phyloP scores from a whole-genome alignment of 2,888 invertebrate genomes.

The Cosmopolites sordidus region DNA sequence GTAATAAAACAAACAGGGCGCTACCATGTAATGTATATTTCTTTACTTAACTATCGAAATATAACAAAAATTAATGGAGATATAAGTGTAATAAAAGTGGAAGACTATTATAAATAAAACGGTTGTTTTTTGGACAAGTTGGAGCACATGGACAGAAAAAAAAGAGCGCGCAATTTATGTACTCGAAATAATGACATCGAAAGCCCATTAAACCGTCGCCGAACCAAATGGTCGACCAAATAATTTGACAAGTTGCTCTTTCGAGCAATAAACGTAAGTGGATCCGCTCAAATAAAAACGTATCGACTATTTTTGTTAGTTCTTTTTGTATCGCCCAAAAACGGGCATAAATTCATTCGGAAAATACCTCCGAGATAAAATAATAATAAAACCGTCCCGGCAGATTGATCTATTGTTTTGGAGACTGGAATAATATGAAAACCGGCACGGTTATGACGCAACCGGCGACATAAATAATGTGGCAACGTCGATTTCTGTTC shows the following conservation, averaged over 20 bases:
- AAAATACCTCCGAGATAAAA: conserved; percentile 14
- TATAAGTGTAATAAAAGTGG: no score
- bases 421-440: not conserved
- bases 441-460: not conserved
- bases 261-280: not conserved
- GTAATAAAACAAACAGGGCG: no score
- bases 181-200: conserved; percentile 2
- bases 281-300: not conserved
- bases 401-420: conserved; percentile 12
- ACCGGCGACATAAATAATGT: not conserved
- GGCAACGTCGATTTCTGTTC: not conserved
- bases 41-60: no score
- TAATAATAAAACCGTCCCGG: conserved; percentile 12
- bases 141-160: no score
- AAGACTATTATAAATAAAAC: no score
- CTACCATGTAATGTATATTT: no score
- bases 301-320: not conserved
- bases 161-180: not conserved
- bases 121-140: no score
- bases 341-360: conserved; percentile 6
- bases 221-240: not conserved
- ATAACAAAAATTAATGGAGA: no score
- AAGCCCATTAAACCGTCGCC: not conserved
- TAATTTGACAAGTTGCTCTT: conserved; percentile 1
- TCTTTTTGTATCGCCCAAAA: not conserved